Conservation (phyloP, 1,140 invertebrate genomes). For the Mercenaria mercenaria region DNA sequence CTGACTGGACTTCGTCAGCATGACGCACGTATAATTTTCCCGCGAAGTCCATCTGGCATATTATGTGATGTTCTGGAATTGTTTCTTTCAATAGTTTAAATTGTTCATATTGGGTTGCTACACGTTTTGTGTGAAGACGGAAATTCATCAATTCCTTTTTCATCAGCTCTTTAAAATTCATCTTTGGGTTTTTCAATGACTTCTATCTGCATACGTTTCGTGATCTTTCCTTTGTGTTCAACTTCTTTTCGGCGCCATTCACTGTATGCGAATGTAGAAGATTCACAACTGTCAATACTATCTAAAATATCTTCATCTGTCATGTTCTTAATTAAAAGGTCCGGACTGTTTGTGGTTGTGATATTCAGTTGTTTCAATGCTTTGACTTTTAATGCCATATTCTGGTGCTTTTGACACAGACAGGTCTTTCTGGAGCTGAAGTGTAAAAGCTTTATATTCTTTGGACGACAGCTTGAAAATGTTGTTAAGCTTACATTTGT, state of each 20-base stretch:
- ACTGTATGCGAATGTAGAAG: not conserved
- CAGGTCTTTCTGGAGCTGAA: conserved; percentile 42
- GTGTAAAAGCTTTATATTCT: conserved; percentile 15
- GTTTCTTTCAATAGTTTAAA: conserved; percentile 54
- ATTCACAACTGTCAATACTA: not conserved
- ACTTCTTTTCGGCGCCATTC: conserved; percentile 35
- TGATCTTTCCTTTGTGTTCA: conserved; percentile 17
- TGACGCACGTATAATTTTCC: not conserved
- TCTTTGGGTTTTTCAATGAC: not conserved
- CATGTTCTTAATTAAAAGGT: not conserved
- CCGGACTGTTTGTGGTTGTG: conserved; percentile 10
- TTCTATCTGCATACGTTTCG: not conserved
- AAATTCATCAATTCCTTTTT: not conserved
- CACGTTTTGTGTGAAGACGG: not conserved
- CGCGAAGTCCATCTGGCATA: conserved; percentile 50
- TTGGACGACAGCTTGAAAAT: conserved; percentile 24
- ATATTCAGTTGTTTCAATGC: not conserved
- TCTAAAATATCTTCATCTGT: conserved; percentile 27
- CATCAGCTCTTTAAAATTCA: no score
- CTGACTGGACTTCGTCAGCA: conserved; percentile 44
- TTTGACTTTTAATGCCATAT: conserved; percentile 52
- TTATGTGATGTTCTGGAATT: conserved; percentile 31
- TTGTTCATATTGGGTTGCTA: conserved; percentile 60
- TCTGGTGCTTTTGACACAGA: conserved; percentile 53
- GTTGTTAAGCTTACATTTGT: conserved; percentile 9